phyloP scores from a whole-genome alignment of 2,888 invertebrate genomes.

The Myopa testacea region DNA sequence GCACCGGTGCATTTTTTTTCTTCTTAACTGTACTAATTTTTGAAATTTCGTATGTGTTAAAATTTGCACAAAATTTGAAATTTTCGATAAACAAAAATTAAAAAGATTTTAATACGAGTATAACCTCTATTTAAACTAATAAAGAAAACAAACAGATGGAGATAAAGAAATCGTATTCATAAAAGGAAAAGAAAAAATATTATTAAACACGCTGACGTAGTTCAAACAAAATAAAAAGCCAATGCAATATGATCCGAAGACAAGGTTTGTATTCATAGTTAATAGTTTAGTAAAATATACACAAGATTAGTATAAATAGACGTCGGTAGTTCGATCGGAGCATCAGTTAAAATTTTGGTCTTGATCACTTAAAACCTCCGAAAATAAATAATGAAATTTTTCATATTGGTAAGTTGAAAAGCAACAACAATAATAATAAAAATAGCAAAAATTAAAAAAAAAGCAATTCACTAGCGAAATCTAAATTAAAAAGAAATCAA shows the following conservation, averaged over 20 bases:
- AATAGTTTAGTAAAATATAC: neutral
- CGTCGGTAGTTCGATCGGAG: constrained; percentile 49
- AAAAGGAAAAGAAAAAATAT: too few relatives aligned
- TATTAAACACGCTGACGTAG: too few relatives aligned
- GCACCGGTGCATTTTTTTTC: too few relatives aligned
- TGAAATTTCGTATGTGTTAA: too few relatives aligned
- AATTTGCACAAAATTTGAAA: too few relatives aligned
- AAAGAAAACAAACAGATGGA: too few relatives aligned
- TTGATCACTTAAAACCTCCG: constrained; percentile 30
- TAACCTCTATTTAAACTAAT: too few relatives aligned
- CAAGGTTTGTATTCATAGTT: neutral
- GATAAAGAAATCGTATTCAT: too few relatives aligned
- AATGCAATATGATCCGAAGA: neutral
- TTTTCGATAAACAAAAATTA: too few relatives aligned
- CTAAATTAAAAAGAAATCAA: neutral
- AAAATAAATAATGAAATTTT: constrained; percentile 24
- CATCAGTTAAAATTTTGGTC: constrained; percentile 57
- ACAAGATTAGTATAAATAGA: constrained; percentile 56
- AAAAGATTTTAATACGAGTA: too few relatives aligned
- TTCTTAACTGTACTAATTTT: too few relatives aligned
- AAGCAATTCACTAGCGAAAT: neutral
- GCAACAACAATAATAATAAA: neutral
- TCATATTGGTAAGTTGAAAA: constrained; percentile 58
- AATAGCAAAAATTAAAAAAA: neutral
- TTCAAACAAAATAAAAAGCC: too few relatives aligned